These are phyloP conservation scores for Chaunax sp. DNA, from an alignment of 2,797 vertebrate species.

Conservation along the genomic window DNA sequence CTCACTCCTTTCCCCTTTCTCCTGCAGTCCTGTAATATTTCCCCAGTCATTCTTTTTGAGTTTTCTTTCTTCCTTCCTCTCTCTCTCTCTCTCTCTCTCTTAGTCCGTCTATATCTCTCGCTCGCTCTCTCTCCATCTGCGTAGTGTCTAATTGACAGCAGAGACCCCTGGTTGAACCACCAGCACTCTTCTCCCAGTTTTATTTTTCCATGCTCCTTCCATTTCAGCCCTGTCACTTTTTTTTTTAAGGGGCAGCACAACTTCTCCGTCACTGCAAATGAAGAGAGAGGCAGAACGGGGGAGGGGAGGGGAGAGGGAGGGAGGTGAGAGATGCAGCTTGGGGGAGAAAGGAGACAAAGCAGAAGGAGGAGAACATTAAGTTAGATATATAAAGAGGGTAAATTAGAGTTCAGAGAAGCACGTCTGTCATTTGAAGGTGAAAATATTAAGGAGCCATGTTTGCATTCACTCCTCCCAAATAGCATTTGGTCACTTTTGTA, in stretches of 20 bases:
- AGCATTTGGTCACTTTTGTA: no score
- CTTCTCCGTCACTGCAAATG: conserved; percentile 41
- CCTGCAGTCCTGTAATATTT: conserved; percentile 67
- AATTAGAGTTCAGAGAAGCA: conserved; percentile 35
- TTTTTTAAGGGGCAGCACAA: conserved; percentile 45
- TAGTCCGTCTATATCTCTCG: conserved; percentile 49
- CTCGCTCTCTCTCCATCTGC: conserved; percentile 63
- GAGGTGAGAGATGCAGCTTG: background rate
- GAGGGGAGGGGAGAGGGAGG: background rate
- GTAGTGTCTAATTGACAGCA: conserved; percentile 77
- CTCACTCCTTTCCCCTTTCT: conserved; percentile 49
- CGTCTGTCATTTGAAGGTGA: background rate
- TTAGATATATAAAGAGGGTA: conserved; percentile 13
- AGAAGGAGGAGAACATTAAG: background rate
- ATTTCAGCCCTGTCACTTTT: conserved; percentile 56
- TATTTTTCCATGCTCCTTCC: conserved; percentile 30
- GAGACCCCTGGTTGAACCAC: conserved; percentile 79
- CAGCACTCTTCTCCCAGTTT: conserved; percentile 33
- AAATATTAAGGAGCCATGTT: background rate
- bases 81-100: conserved; percentile 32
- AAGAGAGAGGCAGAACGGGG: background rate
- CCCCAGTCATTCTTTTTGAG: conserved; percentile 70
- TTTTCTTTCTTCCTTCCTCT: conserved; percentile 54
- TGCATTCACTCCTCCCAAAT: background rate
- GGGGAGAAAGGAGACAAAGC: background rate